A percentile compares a stretch with the other conserved stretches of the same genome.
Conservation (phyloP, 2,797 vertebrate genomes). For the Galago senegalensis region DNA sequence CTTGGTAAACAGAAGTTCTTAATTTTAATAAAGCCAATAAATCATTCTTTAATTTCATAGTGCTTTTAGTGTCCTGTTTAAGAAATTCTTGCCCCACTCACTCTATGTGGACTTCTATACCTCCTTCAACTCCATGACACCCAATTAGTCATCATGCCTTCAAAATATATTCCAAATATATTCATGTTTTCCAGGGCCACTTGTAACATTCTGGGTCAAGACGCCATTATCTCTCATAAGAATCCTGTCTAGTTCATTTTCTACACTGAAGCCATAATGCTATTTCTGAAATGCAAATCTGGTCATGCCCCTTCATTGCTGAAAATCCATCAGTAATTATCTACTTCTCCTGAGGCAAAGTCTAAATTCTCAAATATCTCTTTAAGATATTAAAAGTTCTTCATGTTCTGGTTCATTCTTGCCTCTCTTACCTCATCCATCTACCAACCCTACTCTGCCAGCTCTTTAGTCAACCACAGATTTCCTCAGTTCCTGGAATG, state of each 20-base stretch:
- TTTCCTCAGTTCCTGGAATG: conserved; percentile 40
- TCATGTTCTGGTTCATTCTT: neutral
- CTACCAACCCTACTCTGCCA: neutral
- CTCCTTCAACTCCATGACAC: neutral
- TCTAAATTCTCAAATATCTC: neutral
- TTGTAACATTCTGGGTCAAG: neutral
- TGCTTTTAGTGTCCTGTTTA: neutral
- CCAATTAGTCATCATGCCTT: neutral
- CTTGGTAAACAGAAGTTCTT: neutral
- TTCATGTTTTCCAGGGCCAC: neutral
- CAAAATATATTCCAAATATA: neutral
- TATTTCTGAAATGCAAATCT: conserved; percentile 53
- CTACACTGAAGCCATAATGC: neutral
- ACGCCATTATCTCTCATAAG: neutral
- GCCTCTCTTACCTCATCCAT: neutral
- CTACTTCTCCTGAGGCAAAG: conserved; percentile 4
- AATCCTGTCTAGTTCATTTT: conserved; percentile 42
- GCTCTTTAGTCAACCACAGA: conserved; percentile 3
- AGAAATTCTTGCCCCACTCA: neutral
- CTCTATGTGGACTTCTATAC: neutral
- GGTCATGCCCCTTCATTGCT: neutral
- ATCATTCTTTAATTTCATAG: neutral
- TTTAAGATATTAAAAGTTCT: neutral
- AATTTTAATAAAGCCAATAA: conserved; percentile 1
- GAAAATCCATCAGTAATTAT: neutral